Conservation (phyloP, 2,888 invertebrate species). For the Coelopa pilipes region DNA sequence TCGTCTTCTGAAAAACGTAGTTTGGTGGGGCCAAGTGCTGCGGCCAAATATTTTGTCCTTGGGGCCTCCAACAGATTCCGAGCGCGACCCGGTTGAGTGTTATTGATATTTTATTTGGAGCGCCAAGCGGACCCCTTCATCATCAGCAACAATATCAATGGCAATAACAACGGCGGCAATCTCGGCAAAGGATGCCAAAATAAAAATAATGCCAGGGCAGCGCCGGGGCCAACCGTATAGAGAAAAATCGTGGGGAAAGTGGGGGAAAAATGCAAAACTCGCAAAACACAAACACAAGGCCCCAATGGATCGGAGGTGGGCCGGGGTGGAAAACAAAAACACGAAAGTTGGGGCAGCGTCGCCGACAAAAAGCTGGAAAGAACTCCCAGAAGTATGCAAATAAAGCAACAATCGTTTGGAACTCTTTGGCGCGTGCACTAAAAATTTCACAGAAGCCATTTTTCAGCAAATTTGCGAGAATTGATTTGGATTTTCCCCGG, state of each 20-base stretch:
- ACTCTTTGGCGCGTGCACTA: slow-evolving; percentile 7
- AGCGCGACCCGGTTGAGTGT: slow-evolving; percentile 2
- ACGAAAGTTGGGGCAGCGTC: background rate
- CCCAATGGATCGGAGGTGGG: background rate
- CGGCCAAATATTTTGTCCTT: background rate
- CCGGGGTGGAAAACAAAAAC: background rate
- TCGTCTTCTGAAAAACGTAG: too few species aligned
- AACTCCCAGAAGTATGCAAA: slow-evolving; percentile 55
- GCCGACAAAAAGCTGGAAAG: slow-evolving; percentile 10
- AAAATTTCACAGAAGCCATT: background rate
- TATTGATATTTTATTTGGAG: slow-evolving; percentile 12
- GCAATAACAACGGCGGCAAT: slow-evolving; percentile 1
- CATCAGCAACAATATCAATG: slow-evolving; percentile 2
- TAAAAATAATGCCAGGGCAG: too few species aligned
- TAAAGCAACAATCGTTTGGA: slow-evolving; percentile 15
- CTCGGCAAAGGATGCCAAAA: too few species aligned
- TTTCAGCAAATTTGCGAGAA: slow-evolving; percentile 17
- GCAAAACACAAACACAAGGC: background rate
- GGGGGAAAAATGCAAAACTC: slow-evolving; percentile 14
- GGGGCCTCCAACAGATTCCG: slow-evolving; percentile 8
- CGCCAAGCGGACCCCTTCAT: background rate
- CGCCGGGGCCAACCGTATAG: background rate
- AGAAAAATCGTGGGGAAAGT: slow-evolving; percentile 1
- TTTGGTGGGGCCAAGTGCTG: too few species aligned
- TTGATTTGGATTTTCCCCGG: slow-evolving; percentile 11